Base-by-base conservation (phyloP, 2,113 vertebrate genomes). In the Ornithorhynchus anatinus region DNA sequence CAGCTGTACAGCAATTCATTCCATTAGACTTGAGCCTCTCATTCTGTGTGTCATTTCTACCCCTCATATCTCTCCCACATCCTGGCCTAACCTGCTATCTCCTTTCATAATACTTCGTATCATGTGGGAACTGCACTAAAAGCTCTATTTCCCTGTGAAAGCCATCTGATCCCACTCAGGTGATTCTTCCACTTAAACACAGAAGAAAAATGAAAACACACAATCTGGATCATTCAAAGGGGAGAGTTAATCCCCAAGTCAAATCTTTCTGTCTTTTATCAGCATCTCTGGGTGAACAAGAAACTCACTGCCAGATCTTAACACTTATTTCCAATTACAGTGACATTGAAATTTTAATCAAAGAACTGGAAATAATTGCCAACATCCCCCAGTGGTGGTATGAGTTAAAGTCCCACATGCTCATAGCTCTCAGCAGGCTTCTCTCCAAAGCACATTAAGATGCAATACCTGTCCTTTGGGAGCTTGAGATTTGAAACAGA, bases 41-140 rank as follows among this genome's bases (percentile, higher is more conserved):
- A 35, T 51, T 1, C 31, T 56, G 38, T 2, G 12, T 5, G 11
- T 37, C 1, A 10, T 4, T 74, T 81, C 65, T 27, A 37, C 37
- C 36, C 10, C 25, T 45, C 3, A 15, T 0, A 0, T 22, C 59
- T 31, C 12, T 9, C 0, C 0, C 37, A 37, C 62, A 57, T 78
- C 43, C 51, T 42, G 43, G 39, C 3, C 44, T 58, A 27, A 27
- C n/a, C n/a, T n/a, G n/a, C n/a, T n/a, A n/a, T 64, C 52, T 64
- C 36, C 27, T 31, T 0, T 0, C 7, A n/a, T 57, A 40, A 32
- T 39, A 38, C 20, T 35, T 69, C 39, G 22, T 0, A 0, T 1
- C 10, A 10, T 50, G 25, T 13, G 69, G 29, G 19, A n/a, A 25
- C 23, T 27, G 11, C 52, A 74, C 31, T 60, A 64, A 48, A 71